These are phyloP conservation scores for Diorhabda carinulata DNA, from an alignment of 1,140 invertebrate genomes.

Conservation along the genomic window DNA sequence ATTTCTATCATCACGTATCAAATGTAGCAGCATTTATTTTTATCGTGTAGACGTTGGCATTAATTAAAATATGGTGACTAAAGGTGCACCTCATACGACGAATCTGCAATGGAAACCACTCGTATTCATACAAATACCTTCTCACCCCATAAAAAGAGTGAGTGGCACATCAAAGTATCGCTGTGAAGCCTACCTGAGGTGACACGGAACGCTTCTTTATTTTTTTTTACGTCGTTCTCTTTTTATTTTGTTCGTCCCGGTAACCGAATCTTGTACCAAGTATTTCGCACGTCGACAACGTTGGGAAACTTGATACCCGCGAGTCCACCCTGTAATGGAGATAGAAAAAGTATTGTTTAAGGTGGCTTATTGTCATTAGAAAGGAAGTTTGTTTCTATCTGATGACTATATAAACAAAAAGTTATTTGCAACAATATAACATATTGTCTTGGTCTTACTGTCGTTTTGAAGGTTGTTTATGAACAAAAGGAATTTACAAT, in stretches of 20 bases:
- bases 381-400: too few relatives aligned
- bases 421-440: too few relatives aligned
- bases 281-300: not conserved
- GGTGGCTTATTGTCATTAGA: not conserved
- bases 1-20: too few relatives aligned
- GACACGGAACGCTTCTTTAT: not conserved
- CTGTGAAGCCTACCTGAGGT: not conserved
- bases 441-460: too few relatives aligned
- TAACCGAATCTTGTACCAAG: not conserved
- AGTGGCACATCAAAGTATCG: constrained; percentile 1
- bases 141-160: constrained; percentile 1
- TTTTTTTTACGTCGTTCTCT: not conserved
- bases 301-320: not conserved
- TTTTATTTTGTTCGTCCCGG: not conserved
- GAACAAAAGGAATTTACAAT: too few relatives aligned
- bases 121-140: constrained; percentile 2
- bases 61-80: constrained; percentile 3
- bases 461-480: too few relatives aligned
- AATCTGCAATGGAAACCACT: constrained; percentile 1
- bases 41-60: not conserved
- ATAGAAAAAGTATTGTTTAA: not conserved
- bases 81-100: not conserved
- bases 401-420: too few relatives aligned
- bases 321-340: constrained; percentile 1
- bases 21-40: not conserved